Percentiles rank a stretch among this genome's conserved stretches.
Conservation (phyloP, 2,797 vertebrate genomes). For the Hirundo rustica region DNA sequence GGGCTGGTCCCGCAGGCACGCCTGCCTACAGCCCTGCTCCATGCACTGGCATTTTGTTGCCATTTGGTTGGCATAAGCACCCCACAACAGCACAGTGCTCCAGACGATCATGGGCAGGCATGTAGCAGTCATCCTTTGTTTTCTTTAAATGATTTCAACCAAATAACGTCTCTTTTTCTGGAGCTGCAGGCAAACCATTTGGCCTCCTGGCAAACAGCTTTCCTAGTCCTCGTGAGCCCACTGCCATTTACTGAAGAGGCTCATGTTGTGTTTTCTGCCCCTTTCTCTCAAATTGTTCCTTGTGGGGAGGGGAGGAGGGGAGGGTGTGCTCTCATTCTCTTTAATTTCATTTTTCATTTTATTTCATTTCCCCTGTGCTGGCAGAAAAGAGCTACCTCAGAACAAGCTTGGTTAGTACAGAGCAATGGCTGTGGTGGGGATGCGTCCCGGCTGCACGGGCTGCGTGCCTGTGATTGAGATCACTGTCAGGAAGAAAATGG, state of each 20-base stretch:
- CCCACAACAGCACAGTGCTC: neutral
- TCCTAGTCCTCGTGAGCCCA: neutral
- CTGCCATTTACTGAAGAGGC: neutral
- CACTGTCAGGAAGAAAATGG: neutral
- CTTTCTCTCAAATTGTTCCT: neutral
- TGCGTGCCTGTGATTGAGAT: rapidly evolving
- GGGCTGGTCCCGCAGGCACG: neutral
- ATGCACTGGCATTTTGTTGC: neutral
- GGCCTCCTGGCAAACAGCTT: slow-evolving; percentile 44
- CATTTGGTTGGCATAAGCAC: slow-evolving; percentile 23
- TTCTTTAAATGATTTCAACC: slow-evolving; percentile 41
- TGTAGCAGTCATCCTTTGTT: slow-evolving; percentile 48
- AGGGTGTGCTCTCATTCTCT: neutral
- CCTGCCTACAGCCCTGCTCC: neutral
- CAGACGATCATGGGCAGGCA: neutral
- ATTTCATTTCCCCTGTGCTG: neutral
- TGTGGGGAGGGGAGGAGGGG: neutral
- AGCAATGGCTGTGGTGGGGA: neutral
- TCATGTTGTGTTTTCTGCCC: neutral
- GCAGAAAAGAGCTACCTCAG: neutral
- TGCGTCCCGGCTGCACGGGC: neutral
- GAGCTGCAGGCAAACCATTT: slow-evolving; percentile 45
- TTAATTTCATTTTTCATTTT: neutral
- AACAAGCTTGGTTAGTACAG: neutral
- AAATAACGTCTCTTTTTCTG: slow-evolving; percentile 12